Conservation (phyloP, 2,113 vertebrate species). For the Climacteris rufus region DNA sequence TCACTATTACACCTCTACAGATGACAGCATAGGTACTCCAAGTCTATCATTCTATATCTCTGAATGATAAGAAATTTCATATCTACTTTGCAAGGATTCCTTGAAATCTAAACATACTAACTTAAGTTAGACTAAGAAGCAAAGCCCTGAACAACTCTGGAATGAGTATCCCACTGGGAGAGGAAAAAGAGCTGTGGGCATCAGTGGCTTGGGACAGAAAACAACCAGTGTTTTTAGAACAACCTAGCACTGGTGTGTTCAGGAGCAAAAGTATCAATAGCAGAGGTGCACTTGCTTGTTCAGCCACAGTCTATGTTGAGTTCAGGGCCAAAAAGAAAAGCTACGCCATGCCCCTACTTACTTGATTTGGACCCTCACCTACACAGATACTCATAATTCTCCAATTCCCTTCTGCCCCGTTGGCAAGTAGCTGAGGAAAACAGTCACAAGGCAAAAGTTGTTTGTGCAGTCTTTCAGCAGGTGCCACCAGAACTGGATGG, state of each 20-base stretch:
- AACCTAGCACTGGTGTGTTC: background rate
- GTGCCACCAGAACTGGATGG: background rate
- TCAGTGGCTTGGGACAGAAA: background rate
- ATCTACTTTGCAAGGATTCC: background rate
- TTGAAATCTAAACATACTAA: background rate
- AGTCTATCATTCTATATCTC: background rate
- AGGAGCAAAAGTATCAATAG: background rate
- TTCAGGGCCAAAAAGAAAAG: background rate
- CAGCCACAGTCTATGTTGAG: background rate
- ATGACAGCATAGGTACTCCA: background rate
- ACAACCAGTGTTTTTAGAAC: background rate
- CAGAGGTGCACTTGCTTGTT: background rate
- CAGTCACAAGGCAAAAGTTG: background rate
- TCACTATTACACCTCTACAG: background rate
- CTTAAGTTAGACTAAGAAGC: background rate
- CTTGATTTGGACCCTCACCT: background rate
- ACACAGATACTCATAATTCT: background rate
- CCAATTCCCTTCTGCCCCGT: background rate
- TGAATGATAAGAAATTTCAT: background rate
- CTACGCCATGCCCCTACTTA: background rate
- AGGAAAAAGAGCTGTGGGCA: background rate
- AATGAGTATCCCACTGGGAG: background rate
- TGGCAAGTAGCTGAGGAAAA: background rate
- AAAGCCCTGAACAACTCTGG: background rate
- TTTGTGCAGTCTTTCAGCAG: background rate